Conservation (phyloP, 2,113 vertebrate genomes). For the Chunga burmeisteri region DNA sequence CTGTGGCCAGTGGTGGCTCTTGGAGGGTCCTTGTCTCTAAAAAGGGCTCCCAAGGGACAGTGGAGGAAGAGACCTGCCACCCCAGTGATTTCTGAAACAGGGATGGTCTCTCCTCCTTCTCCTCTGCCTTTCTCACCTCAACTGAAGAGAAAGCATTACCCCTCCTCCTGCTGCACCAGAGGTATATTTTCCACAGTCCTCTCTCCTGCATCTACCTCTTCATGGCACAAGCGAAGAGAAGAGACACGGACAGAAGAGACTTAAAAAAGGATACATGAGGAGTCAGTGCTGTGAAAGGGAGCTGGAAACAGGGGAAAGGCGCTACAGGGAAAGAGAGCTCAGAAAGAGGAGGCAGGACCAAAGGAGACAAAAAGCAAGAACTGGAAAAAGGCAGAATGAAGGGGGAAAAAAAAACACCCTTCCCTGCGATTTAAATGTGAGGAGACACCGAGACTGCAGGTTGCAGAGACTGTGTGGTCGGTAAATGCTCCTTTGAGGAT, state of each 20-base stretch:
- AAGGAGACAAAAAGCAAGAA: not conserved
- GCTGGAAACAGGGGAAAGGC: not conserved
- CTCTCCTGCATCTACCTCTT: not conserved
- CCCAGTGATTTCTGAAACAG: not conserved
- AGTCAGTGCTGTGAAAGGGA: not conserved
- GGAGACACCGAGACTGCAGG: not conserved
- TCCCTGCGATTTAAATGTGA: not conserved
- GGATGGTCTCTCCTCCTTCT: not conserved
- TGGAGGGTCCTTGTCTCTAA: not conserved
- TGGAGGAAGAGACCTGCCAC: not conserved
- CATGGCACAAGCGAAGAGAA: not conserved
- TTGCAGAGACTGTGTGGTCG: not conserved
- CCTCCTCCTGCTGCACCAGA: not conserved
- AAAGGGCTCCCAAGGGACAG: not conserved
- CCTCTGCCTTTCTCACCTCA: not conserved
- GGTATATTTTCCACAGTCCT: not conserved
- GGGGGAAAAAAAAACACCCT: not conserved
- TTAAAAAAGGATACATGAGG: not conserved
- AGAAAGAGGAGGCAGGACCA: not conserved
- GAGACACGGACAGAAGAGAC: not conserved
- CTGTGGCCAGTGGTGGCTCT: not conserved
- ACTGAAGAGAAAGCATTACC: not conserved
- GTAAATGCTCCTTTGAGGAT: not conserved
- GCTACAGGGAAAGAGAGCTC: not conserved
- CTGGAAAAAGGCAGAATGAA: not conserved